Conservation (phyloP, 2,888 invertebrate genomes). For the Catocala fraxini region DNA sequence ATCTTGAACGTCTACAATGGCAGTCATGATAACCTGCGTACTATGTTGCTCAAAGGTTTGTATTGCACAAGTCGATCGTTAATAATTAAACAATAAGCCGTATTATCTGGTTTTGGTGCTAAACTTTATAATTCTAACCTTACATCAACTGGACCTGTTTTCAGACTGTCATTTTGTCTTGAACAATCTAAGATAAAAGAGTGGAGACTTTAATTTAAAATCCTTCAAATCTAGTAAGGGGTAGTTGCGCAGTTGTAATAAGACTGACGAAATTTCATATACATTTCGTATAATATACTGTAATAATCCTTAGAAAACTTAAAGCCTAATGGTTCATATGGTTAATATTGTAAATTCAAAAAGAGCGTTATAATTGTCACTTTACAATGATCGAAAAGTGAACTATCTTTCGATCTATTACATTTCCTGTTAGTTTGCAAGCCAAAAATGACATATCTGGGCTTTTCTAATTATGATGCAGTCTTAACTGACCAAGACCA, state of each 20-base stretch:
- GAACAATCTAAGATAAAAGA: conserved; percentile 50
- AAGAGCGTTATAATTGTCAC: conserved; percentile 61
- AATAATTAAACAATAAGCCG: conserved; percentile 47
- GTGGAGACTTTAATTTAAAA: conserved; percentile 41
- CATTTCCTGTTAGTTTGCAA: conserved; percentile 20
- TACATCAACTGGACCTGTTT: conserved; percentile 47
- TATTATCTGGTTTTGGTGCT: conserved; percentile 38
- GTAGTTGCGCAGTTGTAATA: conserved; percentile 41
- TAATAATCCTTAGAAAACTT: conserved; percentile 45
- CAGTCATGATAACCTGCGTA: conserved; percentile 33
- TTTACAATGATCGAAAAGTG: conserved; percentile 51
- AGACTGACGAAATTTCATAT: conserved; percentile 47
- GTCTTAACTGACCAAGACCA: conserved; percentile 58
- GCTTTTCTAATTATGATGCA: conserved; percentile 61
- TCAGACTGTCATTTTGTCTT: conserved; percentile 44
- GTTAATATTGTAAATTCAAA: conserved; percentile 44
- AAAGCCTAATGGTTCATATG: conserved; percentile 45
- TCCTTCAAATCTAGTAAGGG: conserved; percentile 34
- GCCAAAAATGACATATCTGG: conserved; percentile 56
- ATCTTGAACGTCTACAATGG: conserved; percentile 29
- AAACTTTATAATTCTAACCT: conserved; percentile 46
- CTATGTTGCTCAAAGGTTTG: conserved; percentile 38
- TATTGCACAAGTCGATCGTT: conserved; percentile 45
- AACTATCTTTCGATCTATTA: conserved; percentile 35
- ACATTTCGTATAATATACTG: conserved; percentile 46